Percentiles rank a stretch among this genome's conserved stretches.
These are phyloP conservation scores for Steinernema feltiae DNA, from an alignment of 1,140 invertebrate genomes.

Conservation along the genomic window DNA sequence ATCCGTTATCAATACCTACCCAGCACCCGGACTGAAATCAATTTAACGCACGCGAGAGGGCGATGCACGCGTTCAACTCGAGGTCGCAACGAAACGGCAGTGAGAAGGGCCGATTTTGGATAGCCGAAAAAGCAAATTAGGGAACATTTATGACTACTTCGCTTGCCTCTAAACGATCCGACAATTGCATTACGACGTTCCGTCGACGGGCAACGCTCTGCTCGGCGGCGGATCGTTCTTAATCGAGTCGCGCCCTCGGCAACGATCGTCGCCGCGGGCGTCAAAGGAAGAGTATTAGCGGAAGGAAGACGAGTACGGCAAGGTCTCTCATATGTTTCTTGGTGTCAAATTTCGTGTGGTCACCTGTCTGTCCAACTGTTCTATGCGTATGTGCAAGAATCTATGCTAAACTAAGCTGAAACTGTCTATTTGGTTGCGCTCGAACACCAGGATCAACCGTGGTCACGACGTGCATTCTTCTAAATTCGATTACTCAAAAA, in stretches of 20 bases:
- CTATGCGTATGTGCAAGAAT: no score
- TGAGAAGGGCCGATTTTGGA: constrained; percentile 15
- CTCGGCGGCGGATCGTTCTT: not conserved
- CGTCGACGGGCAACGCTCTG: not conserved
- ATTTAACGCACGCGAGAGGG: not conserved
- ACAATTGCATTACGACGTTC: constrained; percentile 13
- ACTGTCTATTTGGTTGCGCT: no score
- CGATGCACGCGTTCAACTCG: not conserved
- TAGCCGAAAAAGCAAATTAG: constrained; percentile 15
- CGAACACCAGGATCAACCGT: no score
- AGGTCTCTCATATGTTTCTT: no score
- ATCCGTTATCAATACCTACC: not conserved
- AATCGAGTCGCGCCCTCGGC: not conserved
- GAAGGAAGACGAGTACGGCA: no score
- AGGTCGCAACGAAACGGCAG: constrained; percentile 8
- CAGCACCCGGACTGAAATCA: not conserved
- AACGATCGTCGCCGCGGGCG: no score
- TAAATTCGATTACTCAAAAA: no score
- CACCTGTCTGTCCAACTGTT: no score
- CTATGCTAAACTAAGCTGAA: no score
- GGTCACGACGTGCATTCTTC: no score
- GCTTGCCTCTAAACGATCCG: constrained; percentile 7
- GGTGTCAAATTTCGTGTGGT: no score
- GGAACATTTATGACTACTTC: constrained; percentile 14
- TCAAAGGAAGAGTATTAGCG: no score